A percentile compares a stretch with the other conserved stretches of the same genome.
Evolutionary conservation across 2,797 vertebrate species (phyloP).

Genomic region (Poeciliopsis presidionis): DNA sequence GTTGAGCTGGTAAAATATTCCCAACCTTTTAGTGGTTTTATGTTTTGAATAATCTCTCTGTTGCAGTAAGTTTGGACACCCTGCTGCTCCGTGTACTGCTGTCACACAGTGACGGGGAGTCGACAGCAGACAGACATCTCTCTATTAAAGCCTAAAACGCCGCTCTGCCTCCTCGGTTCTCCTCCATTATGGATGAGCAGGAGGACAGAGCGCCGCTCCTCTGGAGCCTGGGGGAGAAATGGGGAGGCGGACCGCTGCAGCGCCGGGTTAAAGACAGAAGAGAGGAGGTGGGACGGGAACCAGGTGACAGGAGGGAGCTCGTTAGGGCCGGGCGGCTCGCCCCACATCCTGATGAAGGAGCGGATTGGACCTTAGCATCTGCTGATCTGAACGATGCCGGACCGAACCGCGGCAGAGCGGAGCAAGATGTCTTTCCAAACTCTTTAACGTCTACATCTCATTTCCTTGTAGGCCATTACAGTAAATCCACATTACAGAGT

Average conservation of each 20-base stretch:
- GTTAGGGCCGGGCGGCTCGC: constrained; percentile 20
- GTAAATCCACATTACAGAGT: constrained; percentile 72
- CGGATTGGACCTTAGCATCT: constrained; percentile 48
- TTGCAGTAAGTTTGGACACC: too few relatives aligned
- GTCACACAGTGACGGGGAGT: neutral
- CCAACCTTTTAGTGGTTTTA: too few relatives aligned
- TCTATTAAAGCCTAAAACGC: constrained; percentile 36
- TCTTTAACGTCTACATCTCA: constrained; percentile 77
- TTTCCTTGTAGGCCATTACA: constrained; percentile 69
- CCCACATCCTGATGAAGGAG: neutral
- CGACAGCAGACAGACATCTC: constrained; percentile 7
- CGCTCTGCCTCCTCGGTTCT: constrained; percentile 34
- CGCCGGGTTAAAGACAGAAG: constrained; percentile 25
- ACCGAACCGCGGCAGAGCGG: constrained; percentile 48
- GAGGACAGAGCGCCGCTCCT: constrained; percentile 49
- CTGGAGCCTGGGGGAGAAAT: constrained; percentile 46
- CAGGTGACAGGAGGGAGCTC: constrained; percentile 1
- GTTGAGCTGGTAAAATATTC: too few relatives aligned
- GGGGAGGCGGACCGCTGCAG: constrained; percentile 42
- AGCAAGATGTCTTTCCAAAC: constrained; percentile 71
- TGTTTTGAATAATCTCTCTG: too few relatives aligned
- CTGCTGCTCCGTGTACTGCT: neutral
- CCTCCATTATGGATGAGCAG: constrained; percentile 64
- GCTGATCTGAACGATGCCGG: constrained; percentile 48
- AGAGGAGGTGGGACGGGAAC: constrained; percentile 7